These are phyloP conservation scores for Eulemur albifrons DNA, from an alignment of 2,797 vertebrate species.

Conservation along the genomic window DNA sequence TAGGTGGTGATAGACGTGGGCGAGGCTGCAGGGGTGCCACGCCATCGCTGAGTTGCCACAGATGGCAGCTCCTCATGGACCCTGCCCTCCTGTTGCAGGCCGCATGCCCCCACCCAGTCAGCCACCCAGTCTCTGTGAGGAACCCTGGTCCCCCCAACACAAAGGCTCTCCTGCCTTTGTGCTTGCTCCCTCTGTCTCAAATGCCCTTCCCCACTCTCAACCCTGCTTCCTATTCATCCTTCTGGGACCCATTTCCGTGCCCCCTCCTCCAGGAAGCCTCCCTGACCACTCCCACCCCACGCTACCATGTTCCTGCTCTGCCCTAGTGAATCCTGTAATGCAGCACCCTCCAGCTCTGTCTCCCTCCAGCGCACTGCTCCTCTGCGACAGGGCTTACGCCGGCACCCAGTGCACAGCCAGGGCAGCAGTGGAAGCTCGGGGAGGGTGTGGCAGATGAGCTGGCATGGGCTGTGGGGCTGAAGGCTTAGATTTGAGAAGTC, in stretches of 20 bases:
- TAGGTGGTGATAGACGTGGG: conserved; percentile 97
- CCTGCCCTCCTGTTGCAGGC: not conserved
- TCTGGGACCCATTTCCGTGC: not conserved
- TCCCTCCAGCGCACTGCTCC: not conserved
- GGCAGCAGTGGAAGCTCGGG: not conserved
- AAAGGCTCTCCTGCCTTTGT: rapidly evolving
- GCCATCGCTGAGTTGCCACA: rapidly evolving
- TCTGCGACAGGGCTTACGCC: not conserved
- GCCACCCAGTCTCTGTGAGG: rapidly evolving
- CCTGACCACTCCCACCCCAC: not conserved
- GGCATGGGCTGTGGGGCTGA: not conserved
- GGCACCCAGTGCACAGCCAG: not conserved
- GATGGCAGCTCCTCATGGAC: rapidly evolving
- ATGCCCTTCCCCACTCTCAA: not conserved
- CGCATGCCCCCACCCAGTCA: rapidly evolving
- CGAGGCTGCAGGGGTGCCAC: conserved; percentile 83
- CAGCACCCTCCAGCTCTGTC: not conserved
- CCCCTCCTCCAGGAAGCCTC: not conserved
- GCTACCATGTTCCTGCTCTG: not conserved
- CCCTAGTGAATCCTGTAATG: not conserved
- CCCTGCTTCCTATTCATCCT: not conserved
- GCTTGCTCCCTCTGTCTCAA: not conserved
- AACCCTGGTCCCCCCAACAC: too few species aligned
- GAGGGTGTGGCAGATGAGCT: not conserved
- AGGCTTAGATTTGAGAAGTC: not conserved